phyloP scores from a whole-genome alignment of 2,797 vertebrate genomes.

The Halcyon leucocephala region DNA sequence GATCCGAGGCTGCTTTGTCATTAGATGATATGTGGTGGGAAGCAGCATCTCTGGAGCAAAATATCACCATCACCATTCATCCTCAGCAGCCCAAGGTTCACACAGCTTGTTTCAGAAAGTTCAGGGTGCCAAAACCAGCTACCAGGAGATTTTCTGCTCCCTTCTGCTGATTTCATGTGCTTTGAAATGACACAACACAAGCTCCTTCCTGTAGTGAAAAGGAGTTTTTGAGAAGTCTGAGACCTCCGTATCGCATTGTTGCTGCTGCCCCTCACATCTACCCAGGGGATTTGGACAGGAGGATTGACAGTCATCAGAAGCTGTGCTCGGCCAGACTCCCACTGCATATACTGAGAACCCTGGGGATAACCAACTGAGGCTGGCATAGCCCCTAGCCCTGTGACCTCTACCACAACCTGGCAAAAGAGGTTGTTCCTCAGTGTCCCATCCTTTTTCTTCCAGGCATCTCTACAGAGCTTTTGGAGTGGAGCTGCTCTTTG shows the following conservation, averaged over 20 bases:
- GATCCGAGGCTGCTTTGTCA: neutral
- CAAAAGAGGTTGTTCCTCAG: neutral
- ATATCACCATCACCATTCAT: neutral
- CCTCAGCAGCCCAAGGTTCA: neutral
- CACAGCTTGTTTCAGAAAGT: neutral
- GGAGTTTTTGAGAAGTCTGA: neutral
- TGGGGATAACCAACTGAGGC: neutral
- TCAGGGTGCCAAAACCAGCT: neutral
- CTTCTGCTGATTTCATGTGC: neutral
- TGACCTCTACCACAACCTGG: neutral
- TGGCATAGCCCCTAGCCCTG: neutral
- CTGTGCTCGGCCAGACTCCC: neutral
- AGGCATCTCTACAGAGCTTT: neutral
- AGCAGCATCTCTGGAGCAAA: neutral
- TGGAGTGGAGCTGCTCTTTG: neutral
- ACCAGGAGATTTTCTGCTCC: neutral
- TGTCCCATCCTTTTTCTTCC: neutral
- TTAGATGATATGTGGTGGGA: neutral
- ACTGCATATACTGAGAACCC: no score
- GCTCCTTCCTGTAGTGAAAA: neutral
- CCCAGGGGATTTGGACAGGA: neutral
- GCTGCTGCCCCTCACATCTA: neutral
- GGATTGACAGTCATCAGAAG: neutral
- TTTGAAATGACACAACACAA: neutral
- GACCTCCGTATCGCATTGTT: rapidly evolving